Evolutionary conservation across 64 coral and sea anemone species (phyloP).

Genomic region (Cladopsammia gracilis): DNA sequence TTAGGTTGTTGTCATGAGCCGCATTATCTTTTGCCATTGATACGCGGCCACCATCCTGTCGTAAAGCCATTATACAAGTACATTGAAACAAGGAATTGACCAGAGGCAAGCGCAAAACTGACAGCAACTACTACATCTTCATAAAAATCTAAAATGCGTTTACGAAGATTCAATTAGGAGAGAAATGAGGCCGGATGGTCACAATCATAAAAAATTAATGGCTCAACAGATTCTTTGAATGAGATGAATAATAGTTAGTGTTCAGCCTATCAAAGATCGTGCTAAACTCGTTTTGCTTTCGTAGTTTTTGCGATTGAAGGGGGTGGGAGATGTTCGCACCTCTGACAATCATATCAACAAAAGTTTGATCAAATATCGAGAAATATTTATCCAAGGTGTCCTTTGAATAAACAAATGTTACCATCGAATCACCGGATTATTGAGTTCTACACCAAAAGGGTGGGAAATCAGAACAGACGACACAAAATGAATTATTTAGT

Average conservation of each 20-base stretch:
- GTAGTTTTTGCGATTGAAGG: slow-evolving; percentile 47
- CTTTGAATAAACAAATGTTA: slow-evolving; percentile 86
- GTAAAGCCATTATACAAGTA: slow-evolving; percentile 64
- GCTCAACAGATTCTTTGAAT: slow-evolving; percentile 82
- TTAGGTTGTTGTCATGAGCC: slow-evolving; percentile 39
- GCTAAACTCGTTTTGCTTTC: slow-evolving; percentile 66
- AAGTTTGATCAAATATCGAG: slow-evolving; percentile 85
- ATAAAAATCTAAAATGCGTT: slow-evolving; percentile 85
- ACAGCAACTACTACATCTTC: slow-evolving; percentile 86
- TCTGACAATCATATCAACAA: slow-evolving; percentile 79
- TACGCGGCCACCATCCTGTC: slow-evolving; percentile 75
- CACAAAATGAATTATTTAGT: slow-evolving; percentile 96
- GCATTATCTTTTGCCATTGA: slow-evolving; percentile 78
- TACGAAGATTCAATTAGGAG: slow-evolving; percentile 84
- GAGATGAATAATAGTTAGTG: slow-evolving; percentile 60
- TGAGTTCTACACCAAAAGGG: slow-evolving; percentile 69
- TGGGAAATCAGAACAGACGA: slow-evolving; percentile 86
- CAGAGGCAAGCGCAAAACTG: slow-evolving; percentile 55
- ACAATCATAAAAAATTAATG: slow-evolving; percentile 97
- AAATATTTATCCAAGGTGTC: slow-evolving; percentile 85
- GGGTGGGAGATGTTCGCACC: slow-evolving; percentile 76
- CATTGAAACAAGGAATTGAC: slow-evolving; percentile 62
- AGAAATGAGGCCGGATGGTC: slow-evolving; percentile 85
- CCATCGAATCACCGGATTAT: slow-evolving; percentile 81
- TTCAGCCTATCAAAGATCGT: slow-evolving; percentile 82